Conservation (phyloP, 2,797 vertebrate genomes). For the Petrocephalus sullivani region DNA sequence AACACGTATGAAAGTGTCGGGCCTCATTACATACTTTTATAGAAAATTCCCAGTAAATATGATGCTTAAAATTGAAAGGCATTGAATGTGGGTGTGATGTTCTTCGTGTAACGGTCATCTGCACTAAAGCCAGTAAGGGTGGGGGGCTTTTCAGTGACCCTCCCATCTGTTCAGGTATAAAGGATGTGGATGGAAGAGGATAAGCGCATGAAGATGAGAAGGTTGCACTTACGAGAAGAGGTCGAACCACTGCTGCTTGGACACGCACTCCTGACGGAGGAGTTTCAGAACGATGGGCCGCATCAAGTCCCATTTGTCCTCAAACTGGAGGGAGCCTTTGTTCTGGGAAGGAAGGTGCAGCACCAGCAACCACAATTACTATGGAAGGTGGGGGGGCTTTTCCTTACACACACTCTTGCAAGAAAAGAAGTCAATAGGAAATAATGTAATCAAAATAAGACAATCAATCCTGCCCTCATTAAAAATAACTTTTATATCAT, state of each 20-base stretch:
- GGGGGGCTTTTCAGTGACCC: not conserved
- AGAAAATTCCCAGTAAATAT: not conserved
- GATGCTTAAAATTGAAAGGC: not conserved
- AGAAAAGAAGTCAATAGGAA: not conserved
- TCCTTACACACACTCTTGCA: not conserved
- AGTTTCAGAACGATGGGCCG: conserved; percentile 94
- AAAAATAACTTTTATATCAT: not conserved
- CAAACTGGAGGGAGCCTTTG: conserved; percentile 98
- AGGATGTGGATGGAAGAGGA: not conserved
- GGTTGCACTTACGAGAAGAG: conserved; percentile 82
- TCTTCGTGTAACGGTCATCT: not conserved
- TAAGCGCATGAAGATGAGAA: not conserved
- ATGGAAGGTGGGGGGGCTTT: not conserved
- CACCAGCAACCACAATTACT: not conserved
- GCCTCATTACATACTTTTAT: not conserved
- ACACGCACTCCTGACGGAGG: conserved; percentile 94
- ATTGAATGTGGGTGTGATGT: not conserved
- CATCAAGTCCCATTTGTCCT: conserved; percentile 99
- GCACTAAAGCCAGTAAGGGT: not conserved
- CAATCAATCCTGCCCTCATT: not conserved
- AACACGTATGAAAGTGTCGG: not conserved
- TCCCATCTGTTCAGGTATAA: not conserved
- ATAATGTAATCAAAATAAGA: not conserved
- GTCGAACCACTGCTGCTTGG: conserved; percentile 98
- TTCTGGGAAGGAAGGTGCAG: conserved; percentile 62